Conservation (phyloP, 1,140 invertebrate species). For the Colletes latitarsis region DNA sequence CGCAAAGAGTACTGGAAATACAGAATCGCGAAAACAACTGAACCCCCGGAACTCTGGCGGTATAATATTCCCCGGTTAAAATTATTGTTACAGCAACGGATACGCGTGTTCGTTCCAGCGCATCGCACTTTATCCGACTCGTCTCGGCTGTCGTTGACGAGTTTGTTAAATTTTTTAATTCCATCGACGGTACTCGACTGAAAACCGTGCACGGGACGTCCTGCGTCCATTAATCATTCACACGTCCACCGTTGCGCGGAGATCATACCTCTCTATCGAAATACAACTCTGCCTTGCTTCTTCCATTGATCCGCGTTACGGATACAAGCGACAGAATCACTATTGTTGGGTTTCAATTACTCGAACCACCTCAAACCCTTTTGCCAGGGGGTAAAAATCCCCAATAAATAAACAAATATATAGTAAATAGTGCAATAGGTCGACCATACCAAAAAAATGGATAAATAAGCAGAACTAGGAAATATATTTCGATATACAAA, state of each 20-base stretch:
- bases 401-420: too few species aligned
- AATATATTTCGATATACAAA: too few species aligned
- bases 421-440: too few species aligned
- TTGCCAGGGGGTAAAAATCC: too few species aligned
- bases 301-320: too few species aligned
- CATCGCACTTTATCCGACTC: conserved; percentile 37
- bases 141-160: conserved; percentile 29
- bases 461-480: too few species aligned
- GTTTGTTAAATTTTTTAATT: conserved; percentile 64
- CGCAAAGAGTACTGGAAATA: conserved; percentile 35
- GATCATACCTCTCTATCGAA: conserved; percentile 54
- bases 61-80: conserved; percentile 53
- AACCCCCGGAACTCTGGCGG: not conserved
- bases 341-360: too few species aligned
- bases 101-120: conserved; percentile 1
- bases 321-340: too few species aligned
- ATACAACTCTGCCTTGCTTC: not conserved
- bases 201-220: conserved; percentile 24
- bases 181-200: conserved; percentile 39
- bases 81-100: conserved; percentile 44
- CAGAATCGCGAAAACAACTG: conserved; percentile 18
- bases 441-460: too few species aligned
- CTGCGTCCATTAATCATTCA: conserved; percentile 58
- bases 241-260: conserved; percentile 35
- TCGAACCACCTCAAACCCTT: too few species aligned